Percentiles rank a stretch among this genome's conserved stretches.
Evolutionary conservation across 2,113 vertebrate species (phyloP).

Genomic region (Actenoides hombroni): DNA sequence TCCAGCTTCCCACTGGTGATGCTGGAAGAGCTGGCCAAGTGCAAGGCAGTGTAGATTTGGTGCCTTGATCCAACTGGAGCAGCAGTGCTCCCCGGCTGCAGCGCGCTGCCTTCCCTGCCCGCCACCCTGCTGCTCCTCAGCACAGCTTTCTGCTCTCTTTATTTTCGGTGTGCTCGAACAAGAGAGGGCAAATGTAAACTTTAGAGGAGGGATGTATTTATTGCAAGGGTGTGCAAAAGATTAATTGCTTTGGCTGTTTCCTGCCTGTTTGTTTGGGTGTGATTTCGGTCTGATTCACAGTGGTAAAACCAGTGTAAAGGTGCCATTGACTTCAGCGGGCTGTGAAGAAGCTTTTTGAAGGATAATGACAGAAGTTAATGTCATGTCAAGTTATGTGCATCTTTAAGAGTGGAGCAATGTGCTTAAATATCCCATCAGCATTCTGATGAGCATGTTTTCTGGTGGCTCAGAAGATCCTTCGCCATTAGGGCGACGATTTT

Average conservation of each 20-base stretch:
- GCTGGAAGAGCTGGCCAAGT: not conserved
- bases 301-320: not conserved
- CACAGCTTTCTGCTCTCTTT: not conserved
- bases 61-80: not conserved
- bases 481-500: not conserved
- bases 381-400: too few species aligned
- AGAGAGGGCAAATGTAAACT: not conserved
- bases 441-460: not conserved
- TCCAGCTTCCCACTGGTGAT: too few species aligned
- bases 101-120: not conserved
- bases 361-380: not conserved
- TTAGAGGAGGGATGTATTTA: not conserved
- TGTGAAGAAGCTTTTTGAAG: not conserved
- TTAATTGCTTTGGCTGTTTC: not conserved
- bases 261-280: not conserved
- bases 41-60: not conserved
- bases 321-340: not conserved
- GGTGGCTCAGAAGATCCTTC: not conserved
- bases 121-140: not conserved
- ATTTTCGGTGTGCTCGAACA: not conserved
- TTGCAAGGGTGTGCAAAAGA: not conserved
- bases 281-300: not conserved
- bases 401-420: not conserved
- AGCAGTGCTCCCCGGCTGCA: fast-evolving
- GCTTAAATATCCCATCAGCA: not conserved